phyloP scores from a whole-genome alignment of 1,140 invertebrate species.

The Tribolium castaneum region DNA sequence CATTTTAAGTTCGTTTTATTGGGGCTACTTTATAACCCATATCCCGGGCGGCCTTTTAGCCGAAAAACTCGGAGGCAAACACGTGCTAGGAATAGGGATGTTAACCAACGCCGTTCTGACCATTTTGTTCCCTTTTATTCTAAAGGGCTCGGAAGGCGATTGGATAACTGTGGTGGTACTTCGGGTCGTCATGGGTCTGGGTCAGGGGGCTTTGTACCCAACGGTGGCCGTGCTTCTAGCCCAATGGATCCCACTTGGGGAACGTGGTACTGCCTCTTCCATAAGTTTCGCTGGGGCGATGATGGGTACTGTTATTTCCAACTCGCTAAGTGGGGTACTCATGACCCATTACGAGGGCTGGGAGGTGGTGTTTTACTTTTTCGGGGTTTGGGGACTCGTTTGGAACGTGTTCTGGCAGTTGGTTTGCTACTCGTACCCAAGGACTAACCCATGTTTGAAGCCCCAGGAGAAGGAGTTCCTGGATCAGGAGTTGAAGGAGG shows the following conservation, averaged over 20 bases:
- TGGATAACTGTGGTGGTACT: constrained; percentile 74
- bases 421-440: background rate
- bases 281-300: background rate
- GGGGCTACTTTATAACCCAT: constrained; percentile 80
- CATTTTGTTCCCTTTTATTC: constrained; percentile 74
- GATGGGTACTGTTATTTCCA: background rate
- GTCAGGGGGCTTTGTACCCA: constrained; percentile 64
- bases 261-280: background rate
- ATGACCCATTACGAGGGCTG: background rate
- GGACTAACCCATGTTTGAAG: background rate
- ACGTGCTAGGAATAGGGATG: constrained; percentile 79
- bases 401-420: background rate
- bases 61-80: constrained; percentile 80
- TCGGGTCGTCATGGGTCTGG: constrained; percentile 76
- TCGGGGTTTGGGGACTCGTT: background rate
- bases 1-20: constrained; percentile 76
- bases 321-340: background rate
- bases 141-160: constrained; percentile 68
- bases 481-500: background rate
- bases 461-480: background rate
- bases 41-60: constrained; percentile 77
- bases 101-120: constrained; percentile 80
- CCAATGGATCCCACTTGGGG: background rate
- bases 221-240: background rate
- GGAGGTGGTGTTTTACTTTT: background rate